Evolutionary conservation across 2,797 vertebrate species (phyloP), one percentile per base, ranked within the genome.

Genomic region (Urocyon cinereoargenteus): DNA sequence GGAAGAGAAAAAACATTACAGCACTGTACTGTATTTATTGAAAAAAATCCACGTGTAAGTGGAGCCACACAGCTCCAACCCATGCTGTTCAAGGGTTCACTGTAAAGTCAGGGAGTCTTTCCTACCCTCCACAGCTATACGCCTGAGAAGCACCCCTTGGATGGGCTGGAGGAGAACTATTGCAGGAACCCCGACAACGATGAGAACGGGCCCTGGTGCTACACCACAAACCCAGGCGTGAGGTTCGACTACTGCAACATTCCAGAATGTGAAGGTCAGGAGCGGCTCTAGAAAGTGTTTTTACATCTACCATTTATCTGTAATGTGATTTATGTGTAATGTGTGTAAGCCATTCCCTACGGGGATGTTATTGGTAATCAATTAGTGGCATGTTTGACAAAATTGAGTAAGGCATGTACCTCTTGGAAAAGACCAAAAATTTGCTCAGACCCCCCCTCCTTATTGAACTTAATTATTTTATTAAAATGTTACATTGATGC

Each of bases 161-260:
- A 98, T 0, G 99, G 99, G 40, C 98, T 99, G 98, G 99, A 99
- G 40, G 99, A 99, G 26, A 99, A 99, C 98, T 99, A 99, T 98
- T 99, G 99, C 96, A 99, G 99, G 96, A 99, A 99, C 98, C 99
- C 99, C 0, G 99, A 99, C 40, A 34, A 0, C 0, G 99, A 99
- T 57, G 4, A 0, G 0, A 77, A 96, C 0, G 99, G 99, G 21
- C 99, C 99, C 26, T 99, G 99, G 99, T 99, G 99, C 95, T 99
- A 99, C 97, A 99, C 99, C 57, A 99, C 97, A 0, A 98, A 99
- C 93, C 77, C 96, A 0, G 0, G 7, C 0, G 98, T 94, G 34
- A 99, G 99, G 98, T 99, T 96, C 98, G 99, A 99, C 96, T 98
- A 98, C 98, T 99, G 99, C 36, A 92, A 97, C 21, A 97, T 99